phyloP scores from a whole-genome alignment of 2,113 vertebrate species.

The Heloderma charlesbogerti region DNA sequence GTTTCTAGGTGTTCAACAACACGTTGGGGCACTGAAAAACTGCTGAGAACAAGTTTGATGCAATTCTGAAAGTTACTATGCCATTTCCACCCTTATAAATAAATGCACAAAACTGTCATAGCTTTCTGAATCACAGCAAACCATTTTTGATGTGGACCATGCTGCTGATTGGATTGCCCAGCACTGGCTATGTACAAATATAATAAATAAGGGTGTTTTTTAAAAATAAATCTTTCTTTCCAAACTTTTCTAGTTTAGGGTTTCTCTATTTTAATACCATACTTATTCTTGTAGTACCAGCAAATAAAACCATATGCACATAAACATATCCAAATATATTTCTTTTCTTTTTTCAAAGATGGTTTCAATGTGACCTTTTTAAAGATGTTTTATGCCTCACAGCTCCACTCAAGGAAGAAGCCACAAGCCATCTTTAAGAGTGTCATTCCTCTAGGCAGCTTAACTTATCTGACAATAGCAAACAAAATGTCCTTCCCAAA shows the following conservation, averaged over 20 bases:
- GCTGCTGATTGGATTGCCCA: neutral
- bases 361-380: slow-evolving; percentile 47
- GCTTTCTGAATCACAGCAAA: neutral
- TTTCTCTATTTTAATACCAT: slow-evolving; percentile 50
- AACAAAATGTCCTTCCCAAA: slow-evolving; percentile 56
- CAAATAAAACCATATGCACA: slow-evolving; percentile 48
- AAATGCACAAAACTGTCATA: neutral
- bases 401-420: slow-evolving; percentile 42
- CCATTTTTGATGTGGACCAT: neutral
- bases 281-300: slow-evolving; percentile 49
- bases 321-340: neutral
- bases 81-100: neutral
- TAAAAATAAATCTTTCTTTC: neutral
- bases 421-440: slow-evolving; percentile 67
- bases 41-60: neutral
- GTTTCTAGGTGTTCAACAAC: neutral
- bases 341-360: slow-evolving; percentile 35
- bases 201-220: slow-evolving; percentile 19
- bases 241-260: neutral
- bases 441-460: slow-evolving; percentile 60
- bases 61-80: neutral
- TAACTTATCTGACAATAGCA: slow-evolving; percentile 69
- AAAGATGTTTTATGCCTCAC: slow-evolving; percentile 56
- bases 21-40: neutral
- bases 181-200: neutral